Base-by-base conservation (phyloP, 2,797 vertebrate genomes). In the Rhinoraja longicauda region DNA sequence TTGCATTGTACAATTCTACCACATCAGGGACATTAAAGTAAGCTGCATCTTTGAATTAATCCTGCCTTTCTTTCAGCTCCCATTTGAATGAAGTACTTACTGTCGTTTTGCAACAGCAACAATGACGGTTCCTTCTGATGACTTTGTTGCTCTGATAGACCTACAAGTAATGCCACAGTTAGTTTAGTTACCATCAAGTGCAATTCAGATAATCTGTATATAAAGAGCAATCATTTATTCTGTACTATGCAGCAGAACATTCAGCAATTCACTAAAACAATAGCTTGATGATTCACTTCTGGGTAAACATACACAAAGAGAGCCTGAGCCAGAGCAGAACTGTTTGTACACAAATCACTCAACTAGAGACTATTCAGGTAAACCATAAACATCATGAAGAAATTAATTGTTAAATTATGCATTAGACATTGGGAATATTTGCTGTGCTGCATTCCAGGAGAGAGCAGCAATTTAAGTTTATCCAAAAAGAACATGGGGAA, bases 41-140 rank as follows among this genome's bases (percentile, higher is more conserved):
- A 53, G 45, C 21, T 81, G 6, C 45, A 59, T 53, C 45, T 53
- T 53, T 53, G 45, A 53, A 53, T 53, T 53, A 6, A 53, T 53
- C 0, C 4, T 53, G 45, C 4, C 45, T 53, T 70, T 19, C 67
- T 75, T 73, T 72, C 53, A 45, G 26, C 36, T 45, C 24, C 53
- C 0, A 21, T 53, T 36, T 73, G 32, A 59, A 59, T 73, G n/a
- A 90, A 10, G 9, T 84, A 93, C 82, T 82, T 97, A 99, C 99
- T 97, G 98, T 96, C 97, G 97, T 95, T 99, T 98, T 94, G 29
- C 79, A 26, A 99, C 98, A 94, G 97, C 98, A 95, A 99, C 96
- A 95, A 99, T 98, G 96, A 99, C 98, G 96, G 98, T 97, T 95
- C 99, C 98, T 97, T 99, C 98, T 95, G 99, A 98, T 94, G 96